These are phyloP conservation scores for Trimorus sp. DNA, from an alignment of 2,888 invertebrate species.

Conservation along the genomic window DNA sequence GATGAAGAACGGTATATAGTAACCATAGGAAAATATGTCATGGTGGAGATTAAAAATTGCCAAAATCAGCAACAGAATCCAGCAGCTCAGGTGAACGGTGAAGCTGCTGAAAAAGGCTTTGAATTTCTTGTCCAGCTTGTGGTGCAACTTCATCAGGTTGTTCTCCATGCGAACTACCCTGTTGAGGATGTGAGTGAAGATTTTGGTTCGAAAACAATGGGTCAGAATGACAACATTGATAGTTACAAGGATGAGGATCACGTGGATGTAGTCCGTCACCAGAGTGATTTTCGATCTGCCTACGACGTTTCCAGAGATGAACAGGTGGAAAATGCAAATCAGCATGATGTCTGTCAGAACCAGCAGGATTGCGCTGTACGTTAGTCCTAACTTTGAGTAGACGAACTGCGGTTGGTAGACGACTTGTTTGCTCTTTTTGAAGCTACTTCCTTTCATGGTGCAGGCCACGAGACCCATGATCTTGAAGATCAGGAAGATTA, in stretches of 20 bases:
- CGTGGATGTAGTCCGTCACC: conserved; percentile 20
- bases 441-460: background rate
- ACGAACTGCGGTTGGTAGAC: conserved; percentile 5
- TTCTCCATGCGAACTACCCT: background rate
- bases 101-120: background rate
- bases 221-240: background rate
- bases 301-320: background rate
- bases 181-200: conserved; percentile 10
- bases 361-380: background rate
- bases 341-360: background rate
- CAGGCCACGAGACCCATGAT: conserved; percentile 13
- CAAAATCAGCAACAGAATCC: background rate
- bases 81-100: background rate
- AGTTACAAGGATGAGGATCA: background rate
- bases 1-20: conserved; percentile 40
- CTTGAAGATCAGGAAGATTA: conserved; percentile 18
- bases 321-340: background rate
- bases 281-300: background rate
- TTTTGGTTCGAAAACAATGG: background rate
- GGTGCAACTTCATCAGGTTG: background rate
- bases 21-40: conserved; percentile 18
- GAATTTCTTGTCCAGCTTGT: background rate
- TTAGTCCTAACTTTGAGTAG: background rate
- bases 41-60: conserved; percentile 1
- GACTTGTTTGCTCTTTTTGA: background rate